Conservation (phyloP, 2,797 vertebrate genomes). For the Ctenopoma multispine region DNA sequence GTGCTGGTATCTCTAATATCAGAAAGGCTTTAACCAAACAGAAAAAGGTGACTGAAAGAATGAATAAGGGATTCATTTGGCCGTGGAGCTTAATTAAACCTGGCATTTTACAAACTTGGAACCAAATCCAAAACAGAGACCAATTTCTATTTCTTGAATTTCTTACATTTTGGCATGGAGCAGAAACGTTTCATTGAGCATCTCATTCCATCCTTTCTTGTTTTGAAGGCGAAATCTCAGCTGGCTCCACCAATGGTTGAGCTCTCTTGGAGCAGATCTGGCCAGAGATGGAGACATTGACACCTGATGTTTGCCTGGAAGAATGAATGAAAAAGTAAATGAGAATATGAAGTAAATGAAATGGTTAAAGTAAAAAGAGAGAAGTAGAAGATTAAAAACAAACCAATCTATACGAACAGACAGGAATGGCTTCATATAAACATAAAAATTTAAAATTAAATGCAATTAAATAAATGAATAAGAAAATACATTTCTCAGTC, state of each 20-base stretch:
- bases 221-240: constrained; percentile 86
- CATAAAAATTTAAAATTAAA: background rate
- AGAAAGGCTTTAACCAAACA: background rate
- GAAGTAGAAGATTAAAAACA: background rate
- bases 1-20: background rate
- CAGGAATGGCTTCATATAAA: background rate
- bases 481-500: constrained; percentile 16
- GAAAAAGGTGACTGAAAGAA: background rate
- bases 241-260: constrained; percentile 89
- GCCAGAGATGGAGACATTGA: constrained; percentile 80
- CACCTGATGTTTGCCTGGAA: constrained; percentile 60
- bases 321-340: background rate
- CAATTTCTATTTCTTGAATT: background rate
- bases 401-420: background rate
- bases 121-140: background rate
- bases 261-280: constrained; percentile 79
- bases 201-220: constrained; percentile 87
- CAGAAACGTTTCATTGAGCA: constrained; percentile 90
- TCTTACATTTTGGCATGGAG: constrained; percentile 89
- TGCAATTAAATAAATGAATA: background rate
- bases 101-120: background rate
- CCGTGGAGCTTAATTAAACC: too few species aligned
- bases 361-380: background rate
- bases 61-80: background rate
- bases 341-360: background rate